Conservation (phyloP, 2,797 vertebrate genomes). For the Pseudochaenichthys georgianus region DNA sequence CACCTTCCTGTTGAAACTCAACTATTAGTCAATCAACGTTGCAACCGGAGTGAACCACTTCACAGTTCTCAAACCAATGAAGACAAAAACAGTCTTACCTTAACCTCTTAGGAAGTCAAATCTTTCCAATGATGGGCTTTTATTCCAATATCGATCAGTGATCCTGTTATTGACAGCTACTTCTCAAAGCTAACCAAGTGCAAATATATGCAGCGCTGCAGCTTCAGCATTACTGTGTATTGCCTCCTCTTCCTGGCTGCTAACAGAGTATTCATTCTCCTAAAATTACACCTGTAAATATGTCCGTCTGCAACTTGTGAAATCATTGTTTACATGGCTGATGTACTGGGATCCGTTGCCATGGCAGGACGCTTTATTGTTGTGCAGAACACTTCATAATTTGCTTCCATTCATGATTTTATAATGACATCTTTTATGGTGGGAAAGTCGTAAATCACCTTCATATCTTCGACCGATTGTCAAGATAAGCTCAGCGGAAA, state of each 20-base stretch:
- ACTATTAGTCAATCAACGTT: constrained; percentile 38
- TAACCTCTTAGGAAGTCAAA: neutral
- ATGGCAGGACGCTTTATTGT: constrained; percentile 20
- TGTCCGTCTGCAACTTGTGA: constrained; percentile 23
- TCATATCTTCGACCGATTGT: constrained; percentile 25
- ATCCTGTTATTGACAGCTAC: constrained; percentile 1
- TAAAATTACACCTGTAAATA: constrained; percentile 19
- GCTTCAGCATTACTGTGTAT: constrained; percentile 12
- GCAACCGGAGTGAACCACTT: constrained; percentile 19
- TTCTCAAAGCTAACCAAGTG: constrained; percentile 22
- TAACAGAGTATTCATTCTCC: constrained; percentile 16
- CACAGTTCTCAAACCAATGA: constrained; percentile 24
- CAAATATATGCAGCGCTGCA: constrained; percentile 18
- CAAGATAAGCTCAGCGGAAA: constrained; percentile 28
- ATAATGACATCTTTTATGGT: constrained; percentile 8
- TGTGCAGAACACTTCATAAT: constrained; percentile 9
- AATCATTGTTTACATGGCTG: constrained; percentile 31
- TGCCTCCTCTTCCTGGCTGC: constrained; percentile 16
- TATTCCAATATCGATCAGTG: constrained; percentile 12
- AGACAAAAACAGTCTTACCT: neutral
- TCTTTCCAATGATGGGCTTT: constrained; percentile 8
- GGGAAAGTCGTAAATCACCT: constrained; percentile 5
- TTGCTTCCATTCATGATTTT: constrained; percentile 4
- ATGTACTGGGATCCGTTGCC: constrained; percentile 6
- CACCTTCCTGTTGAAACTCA: constrained; percentile 51